Conservation (phyloP, 2,113 vertebrate species). For the Columba livia region DNA sequence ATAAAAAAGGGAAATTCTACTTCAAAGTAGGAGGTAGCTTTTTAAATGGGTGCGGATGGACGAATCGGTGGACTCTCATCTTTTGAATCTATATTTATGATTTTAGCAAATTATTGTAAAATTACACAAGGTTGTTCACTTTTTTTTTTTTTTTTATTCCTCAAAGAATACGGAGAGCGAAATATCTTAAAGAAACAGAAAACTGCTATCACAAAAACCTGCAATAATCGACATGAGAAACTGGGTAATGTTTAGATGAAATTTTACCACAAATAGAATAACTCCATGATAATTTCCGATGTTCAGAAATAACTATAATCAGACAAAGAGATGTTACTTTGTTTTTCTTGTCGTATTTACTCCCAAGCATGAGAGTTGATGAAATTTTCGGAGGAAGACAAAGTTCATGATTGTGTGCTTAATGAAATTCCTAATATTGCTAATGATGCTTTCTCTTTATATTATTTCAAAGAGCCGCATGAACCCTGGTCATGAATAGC, state of each 20-base stretch:
- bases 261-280: not conserved
- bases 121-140: not conserved
- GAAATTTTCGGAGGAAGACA: constrained; percentile 1
- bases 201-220: not conserved
- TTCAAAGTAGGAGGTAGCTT: not conserved
- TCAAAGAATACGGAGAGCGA: not conserved
- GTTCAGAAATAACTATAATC: not conserved
- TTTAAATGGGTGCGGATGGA: not conserved
- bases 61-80: not conserved
- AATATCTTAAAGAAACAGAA: not conserved
- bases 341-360: not conserved
- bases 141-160: not conserved
- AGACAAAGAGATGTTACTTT: not conserved
- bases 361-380: not conserved
- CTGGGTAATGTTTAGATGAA: not conserved
- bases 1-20: not conserved
- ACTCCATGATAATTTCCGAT: not conserved
- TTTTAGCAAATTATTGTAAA: not conserved
- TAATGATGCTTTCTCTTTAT: not conserved
- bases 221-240: not conserved
- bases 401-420: constrained; percentile 6
- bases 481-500: not conserved
- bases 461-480: not conserved
- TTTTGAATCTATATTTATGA: not conserved
- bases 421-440: constrained; percentile 36